Conservation (phyloP, 2,797 vertebrate species). For the Microchirus variegatus region DNA sequence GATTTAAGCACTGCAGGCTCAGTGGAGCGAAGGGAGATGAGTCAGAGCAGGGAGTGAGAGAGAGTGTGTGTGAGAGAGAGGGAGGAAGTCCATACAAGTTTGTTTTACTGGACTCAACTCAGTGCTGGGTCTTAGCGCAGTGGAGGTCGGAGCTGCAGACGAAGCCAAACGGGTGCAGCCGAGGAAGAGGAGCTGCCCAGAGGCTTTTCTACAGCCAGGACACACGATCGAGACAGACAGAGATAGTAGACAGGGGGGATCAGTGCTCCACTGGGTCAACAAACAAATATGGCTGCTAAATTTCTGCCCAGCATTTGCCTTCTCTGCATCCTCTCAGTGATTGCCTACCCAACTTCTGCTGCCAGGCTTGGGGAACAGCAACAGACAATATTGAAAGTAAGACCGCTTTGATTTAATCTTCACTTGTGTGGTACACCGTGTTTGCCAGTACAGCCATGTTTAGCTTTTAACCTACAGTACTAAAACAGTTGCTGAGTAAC, state of each 20-base stretch:
- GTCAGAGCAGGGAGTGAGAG: slow-evolving; percentile 52
- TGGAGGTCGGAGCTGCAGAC: slow-evolving; percentile 74
- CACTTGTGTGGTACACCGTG: neutral
- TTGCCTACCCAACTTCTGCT: slow-evolving; percentile 44
- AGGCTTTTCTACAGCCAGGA: slow-evolving; percentile 62
- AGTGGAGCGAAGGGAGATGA: slow-evolving; percentile 70
- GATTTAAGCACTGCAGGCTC: slow-evolving; percentile 79
- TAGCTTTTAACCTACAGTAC: neutral
- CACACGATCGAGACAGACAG: slow-evolving; percentile 35
- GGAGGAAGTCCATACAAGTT: slow-evolving; percentile 76
- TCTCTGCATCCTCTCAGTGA: slow-evolving; percentile 70
- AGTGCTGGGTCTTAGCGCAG: slow-evolving; percentile 47
- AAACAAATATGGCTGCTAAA: slow-evolving; percentile 75
- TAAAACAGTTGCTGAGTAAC: neutral
- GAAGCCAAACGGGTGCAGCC: slow-evolving; percentile 58
- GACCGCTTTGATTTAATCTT: slow-evolving; percentile 26
- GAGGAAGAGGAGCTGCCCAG: slow-evolving; percentile 65
- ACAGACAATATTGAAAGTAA: slow-evolving; percentile 66
- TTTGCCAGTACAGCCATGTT: neutral
- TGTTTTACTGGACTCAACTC: slow-evolving; percentile 66
- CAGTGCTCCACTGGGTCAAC: slow-evolving; percentile 34
- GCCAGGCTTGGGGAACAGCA: slow-evolving; percentile 63
- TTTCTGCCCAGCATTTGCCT: slow-evolving; percentile 60
- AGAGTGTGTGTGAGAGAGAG: slow-evolving; percentile 44
- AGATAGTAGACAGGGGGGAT: slow-evolving; percentile 26